Evolutionary conservation across 23 tunicate species (phyloP).

Genomic region (Clavelina lepadiformis): DNA sequence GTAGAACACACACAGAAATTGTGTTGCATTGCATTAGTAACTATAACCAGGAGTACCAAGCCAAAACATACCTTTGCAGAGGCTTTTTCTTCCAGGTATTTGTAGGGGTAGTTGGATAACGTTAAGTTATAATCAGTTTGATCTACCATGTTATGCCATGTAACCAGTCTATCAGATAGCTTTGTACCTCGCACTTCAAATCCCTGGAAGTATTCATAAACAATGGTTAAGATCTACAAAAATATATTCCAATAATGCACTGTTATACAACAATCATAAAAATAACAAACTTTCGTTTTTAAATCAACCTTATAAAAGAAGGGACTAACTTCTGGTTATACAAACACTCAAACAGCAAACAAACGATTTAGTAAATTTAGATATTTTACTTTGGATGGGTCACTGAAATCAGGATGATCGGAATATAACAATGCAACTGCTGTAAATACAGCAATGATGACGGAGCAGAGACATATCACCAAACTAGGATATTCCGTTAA

Average conservation of each 20-base stretch:
- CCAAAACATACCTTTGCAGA: too few species aligned
- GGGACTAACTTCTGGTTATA: too few species aligned
- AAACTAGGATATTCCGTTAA: slow-evolving; percentile 39
- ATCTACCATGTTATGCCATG: slow-evolving; percentile 59
- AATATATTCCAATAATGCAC: too few species aligned
- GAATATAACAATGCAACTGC: slow-evolving; percentile 25
- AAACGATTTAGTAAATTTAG: too few species aligned
- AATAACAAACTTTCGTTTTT: too few species aligned
- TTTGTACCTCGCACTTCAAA: slow-evolving; percentile 66
- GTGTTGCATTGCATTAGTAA: too few species aligned
- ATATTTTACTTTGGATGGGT: slow-evolving; percentile 66
- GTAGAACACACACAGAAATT: too few species aligned
- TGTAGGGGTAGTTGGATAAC: slow-evolving; percentile 52
- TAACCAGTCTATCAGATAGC: slow-evolving; percentile 45
- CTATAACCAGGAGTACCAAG: too few species aligned
- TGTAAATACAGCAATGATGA: slow-evolving; percentile 12
- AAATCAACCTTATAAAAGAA: neutral
- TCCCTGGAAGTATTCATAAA: too few species aligned
- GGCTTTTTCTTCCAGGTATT: slow-evolving; percentile 28
- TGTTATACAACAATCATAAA: too few species aligned
- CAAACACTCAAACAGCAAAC: too few species aligned
- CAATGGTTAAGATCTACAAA: too few species aligned
- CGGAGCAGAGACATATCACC: slow-evolving; percentile 38
- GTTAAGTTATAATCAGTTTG: slow-evolving; percentile 52
- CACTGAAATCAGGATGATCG: slow-evolving; percentile 52